Evolutionary conservation across 2,888 invertebrate genomes (phyloP), one percentile per base, ranked within the genome.

Genomic region (Chironomus tentans): DNA sequence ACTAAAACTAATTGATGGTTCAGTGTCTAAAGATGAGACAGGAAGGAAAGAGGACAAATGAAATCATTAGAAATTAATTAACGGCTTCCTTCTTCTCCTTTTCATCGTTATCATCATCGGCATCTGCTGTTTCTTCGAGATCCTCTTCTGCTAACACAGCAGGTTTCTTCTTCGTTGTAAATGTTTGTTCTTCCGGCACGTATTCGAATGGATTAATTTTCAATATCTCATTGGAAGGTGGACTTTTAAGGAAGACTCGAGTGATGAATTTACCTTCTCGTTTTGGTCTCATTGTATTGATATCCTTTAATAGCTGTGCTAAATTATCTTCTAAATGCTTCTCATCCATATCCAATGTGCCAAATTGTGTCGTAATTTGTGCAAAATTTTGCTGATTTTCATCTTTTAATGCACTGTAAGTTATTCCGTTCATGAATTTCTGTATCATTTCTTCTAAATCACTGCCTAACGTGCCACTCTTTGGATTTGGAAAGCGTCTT

Each of bases 281-380:
- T 80, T 88, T 92, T 0, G 93, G 93, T 77, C 89, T 87, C 72
- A 85, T 84, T 0, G 82, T 80, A 80, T 91, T 86, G 28, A 94
- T 81, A 81, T 92, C 91, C 78, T 87, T 85, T 5, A 95, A 79
- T 15, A 94, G 79, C 0, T 87, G 84, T 69, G 82, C 84, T 78
- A 94, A 87, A 82, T 95, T 95, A 77, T 89, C 91, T 79, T 91
- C 91, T 61, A 95, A 84, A 71, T 89, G 86, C 77, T 88, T 85
- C 0, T 83, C 80, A 7, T 91, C 89, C 94, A 94, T 94, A 79
- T 90, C 85, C 61, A 95, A 92, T 80, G 87, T 88, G 79, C 95
- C 95, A 79, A 95, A 85, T 28, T 87, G 83, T 0, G 90, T 86
- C 78, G 89, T 86, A 10, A 91, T 86, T 70, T 85, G 82, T 0